A percentile compares a stretch with the other conserved stretches of the same genome.
phyloP scores from a whole-genome alignment of 2,888 invertebrate species.

The Asteroscopus sphinx region DNA sequence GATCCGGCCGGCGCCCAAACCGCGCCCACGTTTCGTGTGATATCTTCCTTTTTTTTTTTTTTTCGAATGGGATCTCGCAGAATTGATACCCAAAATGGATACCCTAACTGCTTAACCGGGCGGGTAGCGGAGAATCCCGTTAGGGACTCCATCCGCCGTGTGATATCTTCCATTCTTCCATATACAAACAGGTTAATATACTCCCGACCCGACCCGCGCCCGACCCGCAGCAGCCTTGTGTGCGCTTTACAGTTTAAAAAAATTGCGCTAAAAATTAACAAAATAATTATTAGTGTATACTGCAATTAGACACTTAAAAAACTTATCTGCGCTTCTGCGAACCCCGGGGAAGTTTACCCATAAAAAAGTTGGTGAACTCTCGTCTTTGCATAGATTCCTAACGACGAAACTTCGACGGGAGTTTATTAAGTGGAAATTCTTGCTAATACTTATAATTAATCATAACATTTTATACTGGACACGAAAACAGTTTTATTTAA shows the following conservation, averaged over 20 bases:
- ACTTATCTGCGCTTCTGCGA: constrained; percentile 12
- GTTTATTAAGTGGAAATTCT: constrained; percentile 55
- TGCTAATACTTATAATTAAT: constrained; percentile 50
- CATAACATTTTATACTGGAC: constrained; percentile 43
- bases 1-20: no score
- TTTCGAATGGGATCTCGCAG: no score
- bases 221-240: no score
- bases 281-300: constrained; percentile 23
- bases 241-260: not conserved
- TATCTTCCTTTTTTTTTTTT: no score
- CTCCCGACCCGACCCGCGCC: no score
- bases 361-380: constrained; percentile 45
- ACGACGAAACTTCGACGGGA: constrained; percentile 33
- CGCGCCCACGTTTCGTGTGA: no score
- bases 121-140: no score
- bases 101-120: no score
- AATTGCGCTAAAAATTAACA: constrained; percentile 16
- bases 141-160: no score
- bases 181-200: no score
- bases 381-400: constrained; percentile 26
- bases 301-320: constrained; percentile 31
- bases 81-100: no score
- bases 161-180: no score
- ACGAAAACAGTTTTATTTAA: constrained; percentile 11
- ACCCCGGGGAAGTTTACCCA: constrained; percentile 38